A percentile compares a stretch with the other conserved stretches of the same genome.
These are phyloP conservation scores for Rosalia funebris DNA, from an alignment of 2,888 invertebrate species.

Conservation along the genomic window DNA sequence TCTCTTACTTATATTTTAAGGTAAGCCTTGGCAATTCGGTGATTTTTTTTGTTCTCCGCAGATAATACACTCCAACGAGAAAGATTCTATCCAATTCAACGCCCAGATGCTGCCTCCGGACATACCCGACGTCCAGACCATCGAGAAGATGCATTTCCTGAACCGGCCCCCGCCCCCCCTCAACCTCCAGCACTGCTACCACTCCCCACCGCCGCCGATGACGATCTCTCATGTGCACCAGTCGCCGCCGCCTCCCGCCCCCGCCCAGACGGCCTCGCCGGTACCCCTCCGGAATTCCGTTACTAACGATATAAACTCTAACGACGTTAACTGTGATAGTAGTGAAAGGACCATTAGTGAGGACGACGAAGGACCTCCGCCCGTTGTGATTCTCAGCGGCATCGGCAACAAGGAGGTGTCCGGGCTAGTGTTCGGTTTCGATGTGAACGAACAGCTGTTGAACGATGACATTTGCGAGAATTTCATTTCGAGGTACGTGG, in stretches of 20 bases:
- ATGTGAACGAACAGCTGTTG: slow-evolving; percentile 78
- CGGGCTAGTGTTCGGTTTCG: slow-evolving; percentile 84
- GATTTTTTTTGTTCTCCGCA: slow-evolving; percentile 17
- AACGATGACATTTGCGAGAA: slow-evolving; percentile 64
- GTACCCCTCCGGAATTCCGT: slow-evolving; percentile 9
- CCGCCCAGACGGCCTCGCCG: slow-evolving; percentile 1
- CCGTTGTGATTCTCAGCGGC: slow-evolving; percentile 79
- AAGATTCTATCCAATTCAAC: slow-evolving; percentile 48
- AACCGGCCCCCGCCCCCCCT: slow-evolving; percentile 50
- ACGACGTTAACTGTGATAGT: slow-evolving; percentile 49
- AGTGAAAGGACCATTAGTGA: slow-evolving; percentile 41
- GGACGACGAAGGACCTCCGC: slow-evolving; percentile 65
- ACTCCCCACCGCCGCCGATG: not conserved
- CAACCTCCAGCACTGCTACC: not conserved
- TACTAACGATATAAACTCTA: slow-evolving; percentile 27
- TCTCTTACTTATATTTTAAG: too few species aligned
- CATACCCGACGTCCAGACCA: slow-evolving; percentile 65
- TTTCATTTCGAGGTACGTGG: slow-evolving; percentile 63
- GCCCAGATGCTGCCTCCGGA: slow-evolving; percentile 58
- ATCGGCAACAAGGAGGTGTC: slow-evolving; percentile 67
- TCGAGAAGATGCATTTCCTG: slow-evolving; percentile 66
- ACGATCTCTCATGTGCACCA: not conserved
- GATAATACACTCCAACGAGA: slow-evolving; percentile 52
- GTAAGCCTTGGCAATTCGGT: too few species aligned
- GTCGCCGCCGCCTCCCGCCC: slow-evolving; percentile 9